Conservation (phyloP, 1,140 invertebrate genomes). For the Drosophila ercepeae region DNA sequence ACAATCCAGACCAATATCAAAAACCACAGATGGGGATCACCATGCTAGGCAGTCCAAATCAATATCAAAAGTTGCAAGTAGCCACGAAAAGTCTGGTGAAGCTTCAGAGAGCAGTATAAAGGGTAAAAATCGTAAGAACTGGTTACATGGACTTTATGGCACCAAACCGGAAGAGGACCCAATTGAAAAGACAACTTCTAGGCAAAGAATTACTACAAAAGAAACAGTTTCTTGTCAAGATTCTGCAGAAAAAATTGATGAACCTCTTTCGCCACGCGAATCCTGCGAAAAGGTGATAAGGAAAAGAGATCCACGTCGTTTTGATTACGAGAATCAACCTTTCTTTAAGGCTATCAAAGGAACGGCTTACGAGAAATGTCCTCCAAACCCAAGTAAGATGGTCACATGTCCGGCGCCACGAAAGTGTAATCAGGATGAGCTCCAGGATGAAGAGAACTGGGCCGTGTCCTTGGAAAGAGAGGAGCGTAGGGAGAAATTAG, state of each 20-base stretch:
- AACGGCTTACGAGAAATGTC: neutral
- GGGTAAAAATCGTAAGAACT: no score
- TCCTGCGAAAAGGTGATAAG: neutral
- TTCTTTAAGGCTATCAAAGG: constrained; percentile 4
- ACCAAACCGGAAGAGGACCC: neutral
- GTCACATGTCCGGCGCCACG: neutral
- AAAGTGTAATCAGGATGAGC: neutral
- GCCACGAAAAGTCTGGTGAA: no score
- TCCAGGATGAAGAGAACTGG: neutral
- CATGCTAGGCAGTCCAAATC: no score
- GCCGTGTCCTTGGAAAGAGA: neutral
- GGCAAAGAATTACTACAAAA: neutral
- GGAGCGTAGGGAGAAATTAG: neutral
- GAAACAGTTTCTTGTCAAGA: neutral
- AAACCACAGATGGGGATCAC: no score
- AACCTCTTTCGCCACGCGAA: no score
- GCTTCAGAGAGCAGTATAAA: neutral
- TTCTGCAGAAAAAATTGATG: neutral
- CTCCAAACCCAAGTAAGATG: neutral
- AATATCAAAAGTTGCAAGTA: no score
- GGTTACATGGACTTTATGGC: neutral
- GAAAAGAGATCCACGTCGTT: constrained; percentile 7
- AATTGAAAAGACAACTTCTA: neutral
- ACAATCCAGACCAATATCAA: no score
- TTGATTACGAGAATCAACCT: constrained; percentile 9